Evolutionary conservation across 2,113 vertebrate genomes (phyloP), one percentile per base, ranked within the genome.

Genomic region (Actenoides lindsayi): DNA sequence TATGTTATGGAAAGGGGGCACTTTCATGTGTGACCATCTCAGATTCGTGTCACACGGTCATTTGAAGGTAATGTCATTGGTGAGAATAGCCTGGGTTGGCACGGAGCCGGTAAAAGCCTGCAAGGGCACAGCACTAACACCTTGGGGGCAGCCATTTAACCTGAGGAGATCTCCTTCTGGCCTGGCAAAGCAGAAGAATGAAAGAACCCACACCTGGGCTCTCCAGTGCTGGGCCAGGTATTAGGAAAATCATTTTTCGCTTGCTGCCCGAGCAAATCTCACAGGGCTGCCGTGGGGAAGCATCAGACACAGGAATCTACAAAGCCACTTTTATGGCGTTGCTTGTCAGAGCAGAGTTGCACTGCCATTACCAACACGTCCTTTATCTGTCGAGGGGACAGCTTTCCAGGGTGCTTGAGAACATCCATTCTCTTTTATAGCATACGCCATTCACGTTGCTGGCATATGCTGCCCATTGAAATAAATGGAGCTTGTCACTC

Each of bases 401-500:
- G 80, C 77, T 93, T 92, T 95, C 88, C 67, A 67, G 74, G 91
- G 77, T 82, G 87, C 73, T 82, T 74, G 83, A 89, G 89, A 95
- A 94, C 88, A 94, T 96, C 93, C 93, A 96, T 94, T 92, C 93
- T 96, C 89, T 94, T 96, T 95, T 94, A 96, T 80, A 95, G 95
- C 74, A 33, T 20, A 89, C 37, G 62, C 96, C 96, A 91, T 91
- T 95, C 95, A 79, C 64, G 9, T 63, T 94, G 89, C 83, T 96
- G 95, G 96, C 91, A 92, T 96, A 94, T 96, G 96, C 89, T 96
- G 87, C 89, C 94, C 95, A 95, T 95, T 96, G 96, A 96, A 97
- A 97, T 95, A 96, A 96, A 96, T 95, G 95, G 94, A 96, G 95
- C 95, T 97, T 97, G 96, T 95, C 95, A 96, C 95, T 97, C 89